Evolutionary conservation across 2,113 vertebrate genomes (phyloP).

Genomic region (Varanus salvator): DNA sequence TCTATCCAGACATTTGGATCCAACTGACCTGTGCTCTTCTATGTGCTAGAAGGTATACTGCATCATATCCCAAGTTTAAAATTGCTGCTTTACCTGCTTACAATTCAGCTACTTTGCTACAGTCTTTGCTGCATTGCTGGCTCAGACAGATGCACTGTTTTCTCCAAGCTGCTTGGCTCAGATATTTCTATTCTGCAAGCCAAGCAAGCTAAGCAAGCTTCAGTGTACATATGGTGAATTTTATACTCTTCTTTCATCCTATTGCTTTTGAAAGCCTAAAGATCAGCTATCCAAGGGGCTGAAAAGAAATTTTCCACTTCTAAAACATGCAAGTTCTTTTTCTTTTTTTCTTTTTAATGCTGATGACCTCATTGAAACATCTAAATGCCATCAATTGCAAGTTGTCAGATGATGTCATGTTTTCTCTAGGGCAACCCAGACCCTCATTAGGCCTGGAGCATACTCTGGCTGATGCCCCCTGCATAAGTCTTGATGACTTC

Average conservation of each 20-base stretch:
- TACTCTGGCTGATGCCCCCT: constrained; percentile 1
- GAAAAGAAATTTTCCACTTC: not conserved
- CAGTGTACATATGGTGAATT: not conserved
- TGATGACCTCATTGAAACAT: not conserved
- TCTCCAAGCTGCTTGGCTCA: constrained; percentile 28
- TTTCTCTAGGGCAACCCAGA: not conserved
- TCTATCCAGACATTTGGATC: not conserved
- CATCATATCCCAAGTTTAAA: constrained; percentile 6
- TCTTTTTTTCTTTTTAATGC: not conserved
- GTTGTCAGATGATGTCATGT: constrained; percentile 13
- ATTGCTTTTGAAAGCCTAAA: not conserved
- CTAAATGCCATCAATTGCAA: not conserved
- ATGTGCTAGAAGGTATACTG: not conserved
- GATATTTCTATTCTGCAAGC: not conserved
- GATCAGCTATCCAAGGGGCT: not conserved
- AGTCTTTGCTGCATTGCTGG: not conserved
- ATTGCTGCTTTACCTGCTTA: constrained; percentile 7
- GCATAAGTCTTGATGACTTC: not conserved
- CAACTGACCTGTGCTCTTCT: constrained; percentile 3
- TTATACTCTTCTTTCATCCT: not conserved
- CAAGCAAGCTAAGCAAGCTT: not conserved
- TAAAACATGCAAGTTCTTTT: not conserved
- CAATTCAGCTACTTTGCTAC: constrained; percentile 23
- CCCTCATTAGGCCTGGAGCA: not conserved
- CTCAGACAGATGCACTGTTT: not conserved